Conservation (phyloP, 2,888 invertebrate species). For the Reticulitermes lucifugus region DNA sequence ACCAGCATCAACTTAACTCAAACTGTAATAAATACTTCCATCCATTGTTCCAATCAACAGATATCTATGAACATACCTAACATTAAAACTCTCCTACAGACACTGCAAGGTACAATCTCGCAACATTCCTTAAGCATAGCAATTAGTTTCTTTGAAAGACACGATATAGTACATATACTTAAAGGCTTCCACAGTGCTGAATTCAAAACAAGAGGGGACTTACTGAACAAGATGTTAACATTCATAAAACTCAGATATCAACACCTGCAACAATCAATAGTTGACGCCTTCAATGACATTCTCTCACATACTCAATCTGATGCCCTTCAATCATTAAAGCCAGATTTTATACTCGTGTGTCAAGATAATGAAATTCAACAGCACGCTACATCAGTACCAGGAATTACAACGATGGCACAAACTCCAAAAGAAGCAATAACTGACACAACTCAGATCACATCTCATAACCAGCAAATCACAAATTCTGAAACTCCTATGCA, state of each 20-base stretch:
- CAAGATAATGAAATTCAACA: background rate
- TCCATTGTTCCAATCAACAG: background rate
- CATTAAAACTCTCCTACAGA: background rate
- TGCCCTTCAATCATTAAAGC: background rate
- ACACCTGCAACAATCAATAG: background rate
- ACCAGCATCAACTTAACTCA: background rate
- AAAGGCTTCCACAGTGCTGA: background rate
- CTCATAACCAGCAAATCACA: background rate
- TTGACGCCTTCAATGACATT: background rate
- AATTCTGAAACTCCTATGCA: background rate
- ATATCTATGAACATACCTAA: background rate
- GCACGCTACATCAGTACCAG: background rate
- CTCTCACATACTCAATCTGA: background rate
- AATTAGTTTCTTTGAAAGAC: background rate
- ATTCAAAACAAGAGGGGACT: background rate
- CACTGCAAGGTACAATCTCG: background rate
- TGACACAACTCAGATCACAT: no score
- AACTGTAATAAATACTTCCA: background rate
- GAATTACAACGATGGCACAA: no score
- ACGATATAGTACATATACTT: background rate
- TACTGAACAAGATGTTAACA: background rate
- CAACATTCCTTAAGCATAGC: background rate
- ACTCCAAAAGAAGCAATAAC: no score
- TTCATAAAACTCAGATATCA: background rate
- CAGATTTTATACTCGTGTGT: background rate